Evolutionary conservation across 2,797 vertebrate species (phyloP), one percentile per base, ranked within the genome.

Genomic region (Sebastolobus altivelis): DNA sequence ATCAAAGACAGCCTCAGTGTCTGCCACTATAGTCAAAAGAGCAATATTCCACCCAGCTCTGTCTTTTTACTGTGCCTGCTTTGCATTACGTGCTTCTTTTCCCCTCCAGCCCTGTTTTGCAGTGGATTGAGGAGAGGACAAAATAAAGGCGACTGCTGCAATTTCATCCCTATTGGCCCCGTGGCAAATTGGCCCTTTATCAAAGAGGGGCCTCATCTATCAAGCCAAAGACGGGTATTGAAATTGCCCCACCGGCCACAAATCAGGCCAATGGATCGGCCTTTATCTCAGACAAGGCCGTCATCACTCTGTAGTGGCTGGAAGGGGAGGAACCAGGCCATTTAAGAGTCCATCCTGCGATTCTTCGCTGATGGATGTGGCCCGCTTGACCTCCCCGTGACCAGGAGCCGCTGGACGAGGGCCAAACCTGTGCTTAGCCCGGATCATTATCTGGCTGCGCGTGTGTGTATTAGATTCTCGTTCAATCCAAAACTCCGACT

Each of bases 121-220:
- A 81, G 84, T 89, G 80, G 88, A 94, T 91, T 87, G 91, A 93
- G 86, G 85, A 91, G 85, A 89, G 87, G 88, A 92, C 92, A 92
- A 92, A 95, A 95, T 95, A 94, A 94, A 95, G 92, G 91, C 92
- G 87, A 94, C 89, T 87, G 83, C 92, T 91, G 93, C 93, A 95
- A 93, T 95, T 95, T 91, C 89, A 94, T 94, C 90, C 87, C 94
- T 92, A 89, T 94, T 95, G 92, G 92, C 89, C 94, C 92, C 71
- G 59, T 89, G 88, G 94, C 93, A 95, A 95, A 95, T 95, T 95
- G 95, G 94, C 94, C 91, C 93, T 95, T 95, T 94, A 95, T 96
- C 95, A 96, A 95, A 90, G 79, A 40, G 88, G 86, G 85, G 84
- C 76, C 90, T 93, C 94, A 95, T 96, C 89, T 95, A 95, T 96